phyloP scores from a whole-genome alignment of 2,888 invertebrate species.

The Cryptus armator region DNA sequence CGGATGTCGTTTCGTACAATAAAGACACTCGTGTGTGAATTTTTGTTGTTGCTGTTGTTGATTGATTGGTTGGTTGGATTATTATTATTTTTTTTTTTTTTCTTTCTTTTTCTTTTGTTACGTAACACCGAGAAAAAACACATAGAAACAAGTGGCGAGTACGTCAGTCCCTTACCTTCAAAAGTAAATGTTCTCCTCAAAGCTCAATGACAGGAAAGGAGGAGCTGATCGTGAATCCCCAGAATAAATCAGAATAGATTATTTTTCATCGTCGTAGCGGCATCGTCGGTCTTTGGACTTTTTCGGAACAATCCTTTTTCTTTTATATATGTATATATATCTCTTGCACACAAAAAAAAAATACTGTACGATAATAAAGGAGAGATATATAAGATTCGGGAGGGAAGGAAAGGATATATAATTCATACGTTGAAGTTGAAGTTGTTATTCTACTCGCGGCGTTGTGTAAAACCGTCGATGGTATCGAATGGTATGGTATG shows the following conservation, averaged over 20 bases:
- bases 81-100: constrained; percentile 30
- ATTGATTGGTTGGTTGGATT: constrained; percentile 38
- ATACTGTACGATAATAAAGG: constrained; percentile 25
- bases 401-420: constrained; percentile 20
- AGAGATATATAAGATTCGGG: constrained; percentile 57
- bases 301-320: constrained; percentile 51
- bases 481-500: too few species aligned
- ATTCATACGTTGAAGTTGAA: neutral
- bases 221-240: constrained; percentile 85
- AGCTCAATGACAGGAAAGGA: constrained; percentile 86
- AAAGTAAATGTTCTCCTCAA: constrained; percentile 86
- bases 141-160: constrained; percentile 85
- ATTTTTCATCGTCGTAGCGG: constrained; percentile 84
- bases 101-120: constrained; percentile 71
- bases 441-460: neutral
- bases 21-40: constrained; percentile 83
- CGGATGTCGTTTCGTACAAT: constrained; percentile 79
- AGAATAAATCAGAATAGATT: constrained; percentile 86
- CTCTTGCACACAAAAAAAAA: constrained; percentile 51
- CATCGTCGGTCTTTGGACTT: constrained; percentile 73
- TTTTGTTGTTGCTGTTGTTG: constrained; percentile 65
- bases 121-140: constrained; percentile 84
- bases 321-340: constrained; percentile 41
- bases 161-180: constrained; percentile 86
- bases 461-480: constrained; percentile 18